phyloP scores from a whole-genome alignment of 2,113 vertebrate species.

The Macrotis lagotis region DNA sequence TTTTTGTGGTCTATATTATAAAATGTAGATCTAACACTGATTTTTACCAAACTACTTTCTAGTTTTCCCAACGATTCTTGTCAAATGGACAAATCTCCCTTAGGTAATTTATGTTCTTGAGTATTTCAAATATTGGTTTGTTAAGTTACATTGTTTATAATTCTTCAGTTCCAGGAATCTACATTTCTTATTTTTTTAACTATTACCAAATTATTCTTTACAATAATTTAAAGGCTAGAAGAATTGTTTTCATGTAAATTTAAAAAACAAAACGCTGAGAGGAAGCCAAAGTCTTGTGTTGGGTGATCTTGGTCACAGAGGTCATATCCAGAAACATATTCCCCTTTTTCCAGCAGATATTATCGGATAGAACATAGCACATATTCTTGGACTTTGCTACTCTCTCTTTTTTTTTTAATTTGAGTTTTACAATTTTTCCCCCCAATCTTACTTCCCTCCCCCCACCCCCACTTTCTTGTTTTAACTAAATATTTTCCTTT shows the following conservation, averaged over 20 bases:
- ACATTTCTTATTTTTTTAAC: not conserved
- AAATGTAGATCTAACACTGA: not conserved
- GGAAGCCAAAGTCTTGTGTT: not conserved
- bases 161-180: not conserved
- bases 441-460: too few species aligned
- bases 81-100: not conserved
- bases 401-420: not conserved
- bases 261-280: not conserved
- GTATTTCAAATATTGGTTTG: not conserved
- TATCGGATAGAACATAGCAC: not conserved
- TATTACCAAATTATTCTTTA: not conserved
- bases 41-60: not conserved
- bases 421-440: too few species aligned
- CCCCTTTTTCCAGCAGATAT: not conserved
- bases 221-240: not conserved
- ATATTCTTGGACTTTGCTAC: not conserved
- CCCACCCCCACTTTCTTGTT: too few species aligned
- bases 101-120: not conserved
- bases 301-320: not conserved
- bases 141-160: not conserved
- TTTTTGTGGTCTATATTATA: not conserved
- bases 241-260: not conserved
- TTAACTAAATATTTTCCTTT: not conserved
- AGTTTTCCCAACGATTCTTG: not conserved
- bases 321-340: not conserved